phyloP scores from a whole-genome alignment of 2,113 vertebrate species.

The Smithornis capensis region DNA sequence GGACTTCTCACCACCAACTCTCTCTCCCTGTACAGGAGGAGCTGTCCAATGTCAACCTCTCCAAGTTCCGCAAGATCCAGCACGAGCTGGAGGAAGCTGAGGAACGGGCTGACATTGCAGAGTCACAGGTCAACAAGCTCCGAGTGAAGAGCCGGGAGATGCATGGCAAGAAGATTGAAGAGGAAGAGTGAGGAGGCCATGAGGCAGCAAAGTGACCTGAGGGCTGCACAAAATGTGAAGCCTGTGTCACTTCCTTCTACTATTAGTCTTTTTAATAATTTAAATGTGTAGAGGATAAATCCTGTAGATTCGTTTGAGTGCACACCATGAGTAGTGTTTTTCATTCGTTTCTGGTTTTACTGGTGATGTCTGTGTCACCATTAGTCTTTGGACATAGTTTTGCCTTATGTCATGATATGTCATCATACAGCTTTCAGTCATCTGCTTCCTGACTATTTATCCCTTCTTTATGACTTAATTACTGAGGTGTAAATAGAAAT shows the following conservation, averaged over 20 bases:
- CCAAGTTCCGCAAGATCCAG: conserved; percentile 65
- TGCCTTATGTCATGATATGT: not conserved
- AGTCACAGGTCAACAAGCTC: not conserved
- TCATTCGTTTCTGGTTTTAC: not conserved
- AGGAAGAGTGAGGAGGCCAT: not conserved
- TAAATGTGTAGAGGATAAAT: not conserved
- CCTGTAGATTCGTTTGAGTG: not conserved
- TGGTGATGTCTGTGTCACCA: not conserved
- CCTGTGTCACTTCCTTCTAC: not conserved
- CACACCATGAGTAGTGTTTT: not conserved
- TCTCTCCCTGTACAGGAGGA: not conserved
- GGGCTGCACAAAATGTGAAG: not conserved
- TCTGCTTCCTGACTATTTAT: not conserved
- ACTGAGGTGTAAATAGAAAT: not conserved
- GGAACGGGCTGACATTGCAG: not conserved
- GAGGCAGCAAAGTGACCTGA: not conserved
- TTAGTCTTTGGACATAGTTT: not conserved
- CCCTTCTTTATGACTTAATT: not conserved
- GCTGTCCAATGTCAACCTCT: conserved; percentile 1
- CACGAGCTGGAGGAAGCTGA: not conserved
- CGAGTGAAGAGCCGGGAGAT: not conserved
- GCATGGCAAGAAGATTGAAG: not conserved
- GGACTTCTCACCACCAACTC: not conserved
- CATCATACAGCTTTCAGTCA: not conserved
- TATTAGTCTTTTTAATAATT: not conserved